phyloP scores from a whole-genome alignment of 2,113 vertebrate species.

The Excalfactoria chinensis region DNA sequence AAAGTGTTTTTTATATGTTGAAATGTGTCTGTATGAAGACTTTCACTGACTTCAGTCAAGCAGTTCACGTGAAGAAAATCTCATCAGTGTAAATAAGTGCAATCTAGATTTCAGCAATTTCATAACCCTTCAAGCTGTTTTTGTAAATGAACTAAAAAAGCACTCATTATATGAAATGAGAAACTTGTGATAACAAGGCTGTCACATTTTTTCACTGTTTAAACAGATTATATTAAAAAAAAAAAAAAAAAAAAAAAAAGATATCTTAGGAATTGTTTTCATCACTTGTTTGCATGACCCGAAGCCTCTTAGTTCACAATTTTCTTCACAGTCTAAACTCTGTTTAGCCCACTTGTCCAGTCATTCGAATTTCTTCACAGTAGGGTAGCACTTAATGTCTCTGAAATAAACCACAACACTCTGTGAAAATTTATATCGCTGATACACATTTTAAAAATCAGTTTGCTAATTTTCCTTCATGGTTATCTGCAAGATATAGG shows the following conservation, averaged over 20 bases:
- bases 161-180: slow-evolving; percentile 43
- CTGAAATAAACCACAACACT: not conserved
- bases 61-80: not conserved
- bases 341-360: not conserved
- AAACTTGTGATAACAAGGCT: slow-evolving; percentile 10
- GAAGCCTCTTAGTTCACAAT: slow-evolving; percentile 13
- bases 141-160: slow-evolving; percentile 36
- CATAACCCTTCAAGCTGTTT: slow-evolving; percentile 31
- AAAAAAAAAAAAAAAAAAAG: too few relatives aligned
- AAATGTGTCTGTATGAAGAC: not conserved
- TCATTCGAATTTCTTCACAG: not conserved
- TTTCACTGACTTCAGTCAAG: not conserved
- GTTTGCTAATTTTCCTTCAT: not conserved
- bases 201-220: slow-evolving; percentile 41
- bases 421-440: not conserved
- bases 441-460: not conserved
- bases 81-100: not conserved
- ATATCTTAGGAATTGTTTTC: slow-evolving; percentile 30
- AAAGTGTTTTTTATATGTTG: not conserved
- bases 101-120: slow-evolving; percentile 13
- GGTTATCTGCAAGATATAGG: not conserved
- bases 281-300: slow-evolving; percentile 14
- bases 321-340: slow-evolving; percentile 29
- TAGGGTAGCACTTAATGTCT: not conserved
- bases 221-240: slow-evolving; percentile 49